Conservation (phyloP, 2,888 invertebrate species). For the Cepaea hortensis region DNA sequence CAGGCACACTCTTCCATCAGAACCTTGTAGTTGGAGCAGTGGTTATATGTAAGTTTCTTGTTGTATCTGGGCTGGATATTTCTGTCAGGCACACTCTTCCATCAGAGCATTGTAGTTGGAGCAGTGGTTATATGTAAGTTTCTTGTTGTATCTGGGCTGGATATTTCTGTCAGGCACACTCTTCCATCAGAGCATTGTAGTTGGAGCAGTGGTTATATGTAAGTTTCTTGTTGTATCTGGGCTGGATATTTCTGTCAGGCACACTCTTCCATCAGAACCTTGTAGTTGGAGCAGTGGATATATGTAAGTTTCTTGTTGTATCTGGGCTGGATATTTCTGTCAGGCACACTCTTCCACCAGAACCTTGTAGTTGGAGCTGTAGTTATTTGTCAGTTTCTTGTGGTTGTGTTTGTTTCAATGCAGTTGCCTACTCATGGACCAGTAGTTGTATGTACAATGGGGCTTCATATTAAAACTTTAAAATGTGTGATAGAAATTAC, state of each 20-base stretch:
- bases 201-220: conserved; percentile 86
- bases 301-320: conserved; percentile 83
- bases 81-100: conserved; percentile 81
- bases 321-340: conserved; percentile 62
- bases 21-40: conserved; percentile 84
- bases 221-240: conserved; percentile 78
- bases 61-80: conserved; percentile 64
- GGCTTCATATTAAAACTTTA: no score
- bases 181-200: conserved; percentile 83
- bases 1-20: conserved; percentile 84
- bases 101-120: conserved; percentile 83
- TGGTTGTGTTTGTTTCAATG: conserved; percentile 77
- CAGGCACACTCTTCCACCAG: conserved; percentile 84
- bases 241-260: conserved; percentile 77
- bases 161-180: conserved; percentile 80
- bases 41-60: conserved; percentile 84
- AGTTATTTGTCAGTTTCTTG: conserved; percentile 84
- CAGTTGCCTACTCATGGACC: conserved; percentile 84
- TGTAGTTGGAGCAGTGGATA: conserved; percentile 83
- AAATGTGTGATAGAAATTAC: no score
- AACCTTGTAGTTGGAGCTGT: conserved; percentile 84
- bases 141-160: conserved; percentile 60
- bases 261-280: conserved; percentile 84
- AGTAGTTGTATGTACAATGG: conserved; percentile 82
- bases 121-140: conserved; percentile 87